phyloP scores from a whole-genome alignment of 2,113 vertebrate genomes.

The Semicossyphus pulcher region DNA sequence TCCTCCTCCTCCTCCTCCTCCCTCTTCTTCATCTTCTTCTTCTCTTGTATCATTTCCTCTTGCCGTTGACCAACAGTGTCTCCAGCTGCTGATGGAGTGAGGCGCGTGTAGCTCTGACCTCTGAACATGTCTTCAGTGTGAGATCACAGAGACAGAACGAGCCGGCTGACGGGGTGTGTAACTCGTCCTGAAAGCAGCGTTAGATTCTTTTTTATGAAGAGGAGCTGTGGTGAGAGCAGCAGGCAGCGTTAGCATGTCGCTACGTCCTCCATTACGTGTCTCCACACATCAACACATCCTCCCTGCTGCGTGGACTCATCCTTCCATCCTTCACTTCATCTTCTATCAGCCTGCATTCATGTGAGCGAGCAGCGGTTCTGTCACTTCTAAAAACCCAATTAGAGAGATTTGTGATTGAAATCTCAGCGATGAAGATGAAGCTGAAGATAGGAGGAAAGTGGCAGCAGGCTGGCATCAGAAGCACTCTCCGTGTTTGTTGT shows the following conservation, averaged over 20 bases:
- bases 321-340: not conserved
- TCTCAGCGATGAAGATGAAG: not conserved
- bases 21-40: no score
- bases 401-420: constrained; percentile 29
- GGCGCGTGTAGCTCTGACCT: no score
- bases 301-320: not conserved
- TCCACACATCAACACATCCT: constrained; percentile 13
- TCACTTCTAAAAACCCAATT: constrained; percentile 46
- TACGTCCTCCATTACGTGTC: constrained; percentile 39
- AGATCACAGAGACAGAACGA: constrained; percentile 23
- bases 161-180: constrained; percentile 26
- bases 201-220: no score
- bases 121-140: not conserved
- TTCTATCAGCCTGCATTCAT: constrained; percentile 25
- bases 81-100: no score
- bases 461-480: constrained; percentile 7
- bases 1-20: no score
- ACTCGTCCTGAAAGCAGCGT: constrained; percentile 48
- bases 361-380: not conserved
- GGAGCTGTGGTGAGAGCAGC: constrained; percentile 41
- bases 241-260: constrained; percentile 8
- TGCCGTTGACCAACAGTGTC: no score
- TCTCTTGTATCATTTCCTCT: no score
- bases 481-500: constrained; percentile 9
- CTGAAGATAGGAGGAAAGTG: constrained; percentile 5